Base-by-base conservation (phyloP, 2,113 vertebrate genomes). In the Xenotilapia caudafasciata region DNA sequence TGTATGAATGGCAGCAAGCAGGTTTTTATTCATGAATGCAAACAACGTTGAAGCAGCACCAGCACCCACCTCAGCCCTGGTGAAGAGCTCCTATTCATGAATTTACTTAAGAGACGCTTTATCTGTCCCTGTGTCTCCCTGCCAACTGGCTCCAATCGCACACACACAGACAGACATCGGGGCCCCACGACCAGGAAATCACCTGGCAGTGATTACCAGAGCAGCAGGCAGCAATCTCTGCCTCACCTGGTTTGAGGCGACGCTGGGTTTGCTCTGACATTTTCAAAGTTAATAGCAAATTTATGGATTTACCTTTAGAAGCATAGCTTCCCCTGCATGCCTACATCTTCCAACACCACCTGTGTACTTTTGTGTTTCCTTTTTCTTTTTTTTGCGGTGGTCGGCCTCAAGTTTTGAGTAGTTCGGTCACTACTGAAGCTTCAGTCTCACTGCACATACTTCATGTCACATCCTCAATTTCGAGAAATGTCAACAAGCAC, bases 11-110 rank as follows among this genome's bases (percentile, higher is more conserved):
- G 83, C 80, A 90, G 90, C 83, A n/a, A 83, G 88, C 87, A 87
- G 90, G 87, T 94, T 94, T 94, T 93, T 93, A 93, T 94, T 95
- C 91, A 93, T 94, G 90, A 93, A 95, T 88, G 80, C 89, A 90
- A 92, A 91, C 84, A 88, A 68, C 79, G 60, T 70, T 23, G 80
- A 45, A 49, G 79, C 83, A 82, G 80, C 19, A 62, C 77, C 82
- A 51, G 84, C 84, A 83, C 86, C 85, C 73, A 88, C 87, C 53
- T 85, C 79, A 54, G 83, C 82, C 82, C 77, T 31, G 7, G 54
- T 49, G 60, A 85, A 92, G 77, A 21, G 85, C 77, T 89, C 56
- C 88, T 91, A 86, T 92, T 92, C 88, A 91, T 92, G 80, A 90
- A 88, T 89, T 75, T 87, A 51, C 88, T 83, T 84, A 90, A 82